These are phyloP conservation scores for Drosophila helvetica DNA, from an alignment of 2,888 invertebrate species.

Conservation along the genomic window DNA sequence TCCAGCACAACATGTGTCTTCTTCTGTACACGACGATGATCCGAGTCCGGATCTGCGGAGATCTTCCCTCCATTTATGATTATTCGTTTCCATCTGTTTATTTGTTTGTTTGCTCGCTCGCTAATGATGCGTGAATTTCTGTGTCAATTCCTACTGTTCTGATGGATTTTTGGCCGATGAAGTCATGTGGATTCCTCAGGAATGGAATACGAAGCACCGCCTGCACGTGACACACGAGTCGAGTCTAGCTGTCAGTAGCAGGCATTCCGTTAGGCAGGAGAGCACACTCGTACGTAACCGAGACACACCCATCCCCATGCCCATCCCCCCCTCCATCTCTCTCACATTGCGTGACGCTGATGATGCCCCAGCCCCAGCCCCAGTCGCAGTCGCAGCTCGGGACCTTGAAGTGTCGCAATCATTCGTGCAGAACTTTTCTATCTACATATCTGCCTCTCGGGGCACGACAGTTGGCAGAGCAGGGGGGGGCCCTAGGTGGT, in stretches of 20 bases:
- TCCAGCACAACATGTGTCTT: slow-evolving; percentile 68
- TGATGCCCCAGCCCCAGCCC: slow-evolving; percentile 29
- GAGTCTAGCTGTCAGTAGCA: slow-evolving; percentile 50
- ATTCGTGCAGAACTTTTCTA: slow-evolving; percentile 70
- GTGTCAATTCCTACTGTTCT: slow-evolving; percentile 44
- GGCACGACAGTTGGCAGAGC: slow-evolving; percentile 57
- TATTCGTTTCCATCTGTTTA: slow-evolving; percentile 30
- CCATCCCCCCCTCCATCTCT: neutral
- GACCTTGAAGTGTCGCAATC: slow-evolving; percentile 67
- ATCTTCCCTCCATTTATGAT: slow-evolving; percentile 5
- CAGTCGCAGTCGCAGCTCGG: neutral
- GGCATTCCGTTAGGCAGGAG: slow-evolving; percentile 1
- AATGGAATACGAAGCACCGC: slow-evolving; percentile 46
- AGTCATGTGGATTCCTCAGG: slow-evolving; percentile 50
- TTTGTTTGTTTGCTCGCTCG: slow-evolving; percentile 47
- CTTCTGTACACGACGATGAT: slow-evolving; percentile 16
- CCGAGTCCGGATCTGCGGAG: neutral
- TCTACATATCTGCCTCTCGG: slow-evolving; percentile 17
- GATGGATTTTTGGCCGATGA: slow-evolving; percentile 52
- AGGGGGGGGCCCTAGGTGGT: slow-evolving; percentile 5
- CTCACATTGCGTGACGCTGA: slow-evolving; percentile 59
- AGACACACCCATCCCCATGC: slow-evolving; percentile 30
- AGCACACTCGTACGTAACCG: slow-evolving; percentile 14
- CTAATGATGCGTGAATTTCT: slow-evolving; percentile 72
- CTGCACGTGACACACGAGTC: slow-evolving; percentile 65